Evolutionary conservation across 1,140 invertebrate genomes (phyloP), one percentile per base, ranked within the genome.

Genomic region (Dryas iulia): DNA sequence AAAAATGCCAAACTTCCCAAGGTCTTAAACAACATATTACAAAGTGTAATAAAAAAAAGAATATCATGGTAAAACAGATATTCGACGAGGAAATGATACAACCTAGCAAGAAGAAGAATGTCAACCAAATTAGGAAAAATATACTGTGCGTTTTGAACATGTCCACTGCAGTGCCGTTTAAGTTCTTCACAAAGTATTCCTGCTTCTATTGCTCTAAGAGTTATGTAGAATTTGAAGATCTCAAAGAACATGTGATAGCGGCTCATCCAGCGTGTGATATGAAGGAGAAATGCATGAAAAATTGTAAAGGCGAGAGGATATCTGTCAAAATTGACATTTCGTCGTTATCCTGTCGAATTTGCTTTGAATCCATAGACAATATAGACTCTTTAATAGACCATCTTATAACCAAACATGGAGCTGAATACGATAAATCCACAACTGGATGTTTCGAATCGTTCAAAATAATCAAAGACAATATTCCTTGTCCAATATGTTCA

Each of bases 201-300:
- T 91, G 89, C 57, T 91, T 91, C 53, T 84, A 90, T 66, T 91
- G 89, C 33, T 83, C 86, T 0, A 79, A 79, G 57, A 84, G 83
- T 66, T 91, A 82, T 25, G 71, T 80, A 0, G 86, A 91, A 31
- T 86, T 86, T 14, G 86, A 87, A 0, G 85, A 89, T 0, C 61
- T 91, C 0, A 83, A 81, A 67, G 71, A 78, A 1, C 89, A 91
- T 35, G 88, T 87, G 0, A 8, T 58, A 0, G 47, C 65, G 2
- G 83, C 86, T 61, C 89, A 91, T 66, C 83, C 87, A 0, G 58
- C 82, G 1, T 89, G 87, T 59, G 87, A 88, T 66, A n/a, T 89
- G 2, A 83, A 87, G 57, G 76, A 81, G 1, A 83, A 87, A 79
- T 78, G 74, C 24, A 83, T 90, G 69, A 86, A 79, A 30, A 83